These are phyloP conservation scores for Acanthurus tractus DNA, from an alignment of 2,797 vertebrate genomes.

Conservation along the genomic window DNA sequence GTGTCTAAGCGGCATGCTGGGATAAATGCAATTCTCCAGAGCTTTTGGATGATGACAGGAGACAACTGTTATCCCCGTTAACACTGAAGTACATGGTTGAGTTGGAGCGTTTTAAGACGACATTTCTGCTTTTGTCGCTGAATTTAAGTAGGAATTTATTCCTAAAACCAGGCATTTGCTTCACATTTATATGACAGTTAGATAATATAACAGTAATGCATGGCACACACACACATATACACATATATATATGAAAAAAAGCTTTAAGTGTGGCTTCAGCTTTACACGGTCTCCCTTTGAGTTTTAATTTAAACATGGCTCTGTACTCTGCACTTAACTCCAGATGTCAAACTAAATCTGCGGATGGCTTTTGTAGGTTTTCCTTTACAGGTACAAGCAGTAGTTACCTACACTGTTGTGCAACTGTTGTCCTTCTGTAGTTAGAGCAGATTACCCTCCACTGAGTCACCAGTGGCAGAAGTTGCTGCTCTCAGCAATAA, in stretches of 20 bases:
- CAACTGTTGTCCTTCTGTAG: constrained; percentile 29
- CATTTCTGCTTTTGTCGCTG: not conserved
- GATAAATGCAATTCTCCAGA: not conserved
- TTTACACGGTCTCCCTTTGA: too few relatives aligned
- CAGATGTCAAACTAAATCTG: not conserved
- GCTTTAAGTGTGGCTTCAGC: not conserved
- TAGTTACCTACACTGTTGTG: constrained; percentile 10
- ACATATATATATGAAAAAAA: not conserved
- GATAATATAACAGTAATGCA: constrained; percentile 2
- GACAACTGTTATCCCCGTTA: not conserved
- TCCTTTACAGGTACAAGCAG: constrained; percentile 6
- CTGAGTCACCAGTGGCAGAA: constrained; percentile 56
- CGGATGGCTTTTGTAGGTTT: not conserved
- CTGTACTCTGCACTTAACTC: too few relatives aligned
- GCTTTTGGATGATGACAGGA: constrained; percentile 12
- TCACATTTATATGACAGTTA: not conserved
- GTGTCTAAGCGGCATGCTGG: not conserved
- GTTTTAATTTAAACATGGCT: too few relatives aligned
- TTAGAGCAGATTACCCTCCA: constrained; percentile 49
- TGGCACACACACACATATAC: not conserved
- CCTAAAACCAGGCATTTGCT: not conserved
- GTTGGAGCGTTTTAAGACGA: not conserved
- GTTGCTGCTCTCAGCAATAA: constrained; percentile 64
- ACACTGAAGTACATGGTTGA: not conserved
- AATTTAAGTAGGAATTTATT: not conserved